A percentile compares a stretch with the other conserved stretches of the same genome.
phyloP scores from a whole-genome alignment of 2,888 invertebrate genomes.

The Hartigia nigra region DNA sequence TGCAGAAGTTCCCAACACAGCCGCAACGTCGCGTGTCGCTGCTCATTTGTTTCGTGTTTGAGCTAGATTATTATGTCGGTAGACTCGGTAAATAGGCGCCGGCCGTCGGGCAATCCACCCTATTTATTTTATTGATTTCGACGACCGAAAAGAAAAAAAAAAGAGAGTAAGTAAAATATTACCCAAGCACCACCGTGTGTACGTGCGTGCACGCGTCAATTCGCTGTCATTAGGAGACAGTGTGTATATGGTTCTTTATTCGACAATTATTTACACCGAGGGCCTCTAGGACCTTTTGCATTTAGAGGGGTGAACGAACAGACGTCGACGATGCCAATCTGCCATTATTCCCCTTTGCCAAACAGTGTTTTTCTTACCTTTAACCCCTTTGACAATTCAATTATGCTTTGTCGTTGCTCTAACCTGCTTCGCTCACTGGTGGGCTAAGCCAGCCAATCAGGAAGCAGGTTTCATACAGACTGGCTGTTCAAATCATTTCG shows the following conservation, averaged over 20 bases:
- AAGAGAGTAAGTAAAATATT: too few relatives aligned
- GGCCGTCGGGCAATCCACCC: constrained; percentile 13
- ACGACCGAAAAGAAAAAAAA: constrained; percentile 11
- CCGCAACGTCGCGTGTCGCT: constrained; percentile 20
- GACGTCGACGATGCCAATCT: not conserved
- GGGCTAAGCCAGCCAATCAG: not conserved
- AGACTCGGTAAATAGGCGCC: constrained; percentile 32
- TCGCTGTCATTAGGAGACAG: not conserved
- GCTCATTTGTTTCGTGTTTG: constrained; percentile 34
- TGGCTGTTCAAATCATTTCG: not conserved
- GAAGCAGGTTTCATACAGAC: not conserved
- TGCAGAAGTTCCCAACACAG: not conserved
- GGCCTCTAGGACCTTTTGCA: not conserved
- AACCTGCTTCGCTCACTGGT: not conserved
- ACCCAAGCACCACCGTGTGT: not conserved
- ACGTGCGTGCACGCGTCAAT: not conserved
- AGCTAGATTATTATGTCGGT: constrained; percentile 34
- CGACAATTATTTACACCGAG: not conserved
- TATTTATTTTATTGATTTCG: constrained; percentile 47
- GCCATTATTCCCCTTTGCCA: not conserved
- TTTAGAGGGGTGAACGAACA: not conserved
- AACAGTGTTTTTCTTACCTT: not conserved
- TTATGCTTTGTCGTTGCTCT: not conserved
- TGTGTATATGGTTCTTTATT: not conserved
- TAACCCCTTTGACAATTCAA: not conserved